These are phyloP conservation scores for Pterostichus niger DNA, from an alignment of 2,888 invertebrate genomes.

Conservation along the genomic window DNA sequence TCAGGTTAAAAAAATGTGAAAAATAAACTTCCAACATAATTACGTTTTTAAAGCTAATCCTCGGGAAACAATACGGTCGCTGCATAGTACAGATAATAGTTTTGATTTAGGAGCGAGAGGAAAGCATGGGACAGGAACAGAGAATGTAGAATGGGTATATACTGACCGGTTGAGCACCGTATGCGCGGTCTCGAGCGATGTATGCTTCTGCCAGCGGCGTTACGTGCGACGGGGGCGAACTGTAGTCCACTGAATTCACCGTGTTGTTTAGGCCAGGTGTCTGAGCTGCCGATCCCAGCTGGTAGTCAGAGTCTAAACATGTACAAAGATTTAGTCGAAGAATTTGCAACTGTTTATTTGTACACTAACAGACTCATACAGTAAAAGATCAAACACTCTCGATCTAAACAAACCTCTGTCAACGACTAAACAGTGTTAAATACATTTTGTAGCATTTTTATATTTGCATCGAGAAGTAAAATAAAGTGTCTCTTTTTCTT, in stretches of 20 bases:
- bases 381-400: too few relatives aligned
- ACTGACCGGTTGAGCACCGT: constrained; percentile 75
- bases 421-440: too few relatives aligned
- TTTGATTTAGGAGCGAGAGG: constrained; percentile 11
- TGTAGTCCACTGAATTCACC: constrained; percentile 74
- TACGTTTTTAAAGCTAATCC: constrained; percentile 24
- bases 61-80: constrained; percentile 23
- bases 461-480: too few relatives aligned
- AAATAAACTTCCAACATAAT: constrained; percentile 19
- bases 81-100: constrained; percentile 45
- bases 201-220: constrained; percentile 76
- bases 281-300: constrained; percentile 85
- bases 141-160: background rate
- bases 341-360: too few relatives aligned
- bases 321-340: background rate
- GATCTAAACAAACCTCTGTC: too few relatives aligned
- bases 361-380: too few relatives aligned
- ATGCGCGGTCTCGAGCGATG: constrained; percentile 75
- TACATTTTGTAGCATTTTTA: too few relatives aligned
- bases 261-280: constrained; percentile 80
- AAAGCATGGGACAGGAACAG: background rate
- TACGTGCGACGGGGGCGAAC: constrained; percentile 71
- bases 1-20: constrained; percentile 14
- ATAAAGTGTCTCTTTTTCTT: constrained; percentile 69
- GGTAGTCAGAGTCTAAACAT: constrained; percentile 84